Percentiles rank a stretch among this genome's conserved stretches.
These are phyloP conservation scores for Palloptera scutellata DNA, from an alignment of 2,888 invertebrate species.

Conservation along the genomic window DNA sequence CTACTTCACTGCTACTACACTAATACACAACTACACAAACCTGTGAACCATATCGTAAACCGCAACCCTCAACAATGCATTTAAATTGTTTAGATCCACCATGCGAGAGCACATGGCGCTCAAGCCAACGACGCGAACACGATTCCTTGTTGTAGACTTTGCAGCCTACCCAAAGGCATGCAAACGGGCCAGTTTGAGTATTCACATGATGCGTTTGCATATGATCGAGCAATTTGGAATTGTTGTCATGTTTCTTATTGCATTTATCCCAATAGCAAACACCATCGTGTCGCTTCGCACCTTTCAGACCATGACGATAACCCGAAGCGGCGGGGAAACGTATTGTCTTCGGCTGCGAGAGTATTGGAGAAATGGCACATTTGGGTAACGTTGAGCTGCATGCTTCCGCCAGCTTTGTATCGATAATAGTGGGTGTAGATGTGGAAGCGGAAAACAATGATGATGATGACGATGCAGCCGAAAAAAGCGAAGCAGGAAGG, in stretches of 20 bases:
- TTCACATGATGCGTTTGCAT: conserved; percentile 87
- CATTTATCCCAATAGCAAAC: conserved; percentile 87
- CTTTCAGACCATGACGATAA: conserved; percentile 59
- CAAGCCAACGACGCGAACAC: conserved; percentile 91
- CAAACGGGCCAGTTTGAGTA: conserved; percentile 85
- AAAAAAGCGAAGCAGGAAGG: conserved; percentile 52
- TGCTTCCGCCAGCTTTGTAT: conserved; percentile 60
- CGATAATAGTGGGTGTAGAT: conserved; percentile 47
- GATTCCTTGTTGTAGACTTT: conserved; percentile 93
- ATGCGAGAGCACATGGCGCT: conserved; percentile 90
- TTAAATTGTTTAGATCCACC: conserved; percentile 93
- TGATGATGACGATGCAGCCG: conserved; percentile 10
- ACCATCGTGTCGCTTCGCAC: conserved; percentile 65
- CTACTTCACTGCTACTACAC: no score
- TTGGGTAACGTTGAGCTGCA: conserved; percentile 51
- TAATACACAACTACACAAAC: no score
- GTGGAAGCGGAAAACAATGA: conserved; percentile 14
- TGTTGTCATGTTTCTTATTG: conserved; percentile 78
- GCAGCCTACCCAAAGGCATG: conserved; percentile 92
- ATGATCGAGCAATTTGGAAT: conserved; percentile 84
- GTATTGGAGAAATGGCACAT: conserved; percentile 74
- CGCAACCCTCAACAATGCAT: conserved; percentile 95
- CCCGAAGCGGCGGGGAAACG: conserved; percentile 73
- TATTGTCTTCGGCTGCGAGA: conserved; percentile 83
- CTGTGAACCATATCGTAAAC: conserved; percentile 85